These are phyloP conservation scores for Bufo gargarizans DNA, from an alignment of 2,113 vertebrate species.

Conservation along the genomic window DNA sequence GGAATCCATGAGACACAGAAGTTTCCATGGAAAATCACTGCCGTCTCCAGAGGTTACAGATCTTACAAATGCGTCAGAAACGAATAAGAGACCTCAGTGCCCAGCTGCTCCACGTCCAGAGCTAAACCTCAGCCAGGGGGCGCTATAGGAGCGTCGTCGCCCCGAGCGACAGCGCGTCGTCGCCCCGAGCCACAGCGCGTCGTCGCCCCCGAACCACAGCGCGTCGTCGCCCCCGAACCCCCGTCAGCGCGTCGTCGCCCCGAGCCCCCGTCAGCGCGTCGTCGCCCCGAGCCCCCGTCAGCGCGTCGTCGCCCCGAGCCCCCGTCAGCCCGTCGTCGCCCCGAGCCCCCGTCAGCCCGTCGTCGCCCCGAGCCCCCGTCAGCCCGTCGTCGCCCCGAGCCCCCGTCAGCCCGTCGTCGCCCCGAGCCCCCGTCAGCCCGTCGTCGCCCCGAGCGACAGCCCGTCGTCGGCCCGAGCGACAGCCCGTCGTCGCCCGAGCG, in stretches of 20 bases:
- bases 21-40: slow-evolving; percentile 37
- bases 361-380: not conserved
- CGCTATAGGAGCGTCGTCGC: too few relatives aligned
- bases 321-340: not conserved
- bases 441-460: too few relatives aligned
- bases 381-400: not conserved
- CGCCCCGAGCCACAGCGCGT: not conserved
- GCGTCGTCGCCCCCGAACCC: too few relatives aligned
- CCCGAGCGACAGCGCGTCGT: not conserved
- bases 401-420: too few relatives aligned
- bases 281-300: too few relatives aligned
- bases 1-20: not conserved
- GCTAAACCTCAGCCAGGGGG: not conserved
- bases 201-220: too few relatives aligned
- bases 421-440: too few relatives aligned
- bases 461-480: too few relatives aligned
- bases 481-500: too few relatives aligned
- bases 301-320: not conserved
- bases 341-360: not conserved
- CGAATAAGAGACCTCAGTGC: not conserved
- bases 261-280: too few relatives aligned
- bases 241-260: too few relatives aligned
- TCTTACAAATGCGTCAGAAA: not conserved
- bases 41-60: not conserved
- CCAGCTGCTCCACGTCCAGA: not conserved